These are phyloP conservation scores for Tauraco hartlaubi DNA, from an alignment of 2,797 vertebrate genomes.

Conservation along the genomic window DNA sequence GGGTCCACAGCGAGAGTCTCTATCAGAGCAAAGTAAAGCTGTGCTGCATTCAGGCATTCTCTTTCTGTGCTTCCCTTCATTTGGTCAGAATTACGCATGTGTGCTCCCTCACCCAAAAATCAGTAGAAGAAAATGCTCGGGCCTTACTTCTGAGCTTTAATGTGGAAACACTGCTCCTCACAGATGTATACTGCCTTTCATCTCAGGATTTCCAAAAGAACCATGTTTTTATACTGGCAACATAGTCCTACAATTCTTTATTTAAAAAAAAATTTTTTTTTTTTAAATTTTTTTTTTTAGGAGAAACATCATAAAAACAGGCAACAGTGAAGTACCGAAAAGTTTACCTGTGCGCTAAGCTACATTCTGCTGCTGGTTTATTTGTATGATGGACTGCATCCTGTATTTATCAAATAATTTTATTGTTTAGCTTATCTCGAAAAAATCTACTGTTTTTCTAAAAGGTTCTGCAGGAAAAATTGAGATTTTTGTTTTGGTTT, in stretches of 20 bases:
- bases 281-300: background rate
- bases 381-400: background rate
- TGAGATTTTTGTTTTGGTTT: background rate
- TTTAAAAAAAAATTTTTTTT: no score
- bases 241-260: background rate
- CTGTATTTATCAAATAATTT: background rate
- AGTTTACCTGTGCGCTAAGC: background rate
- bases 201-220: background rate
- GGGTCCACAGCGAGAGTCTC: background rate
- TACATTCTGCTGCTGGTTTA: background rate
- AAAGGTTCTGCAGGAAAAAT: background rate
- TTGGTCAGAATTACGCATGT: background rate
- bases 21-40: background rate
- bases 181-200: background rate
- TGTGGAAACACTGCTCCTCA: background rate
- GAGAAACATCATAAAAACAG: background rate
- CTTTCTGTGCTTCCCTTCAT: no score
- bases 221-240: background rate
- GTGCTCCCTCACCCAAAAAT: background rate
- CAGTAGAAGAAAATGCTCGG: background rate
- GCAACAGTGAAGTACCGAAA: background rate
- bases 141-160: background rate
- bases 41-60: no score
- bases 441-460: background rate
- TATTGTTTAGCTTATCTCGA: background rate